Percentiles rank a stretch among this genome's conserved stretches.
Evolutionary conservation across 2,888 invertebrate species (phyloP).

Genomic region (Pogonocherus hispidulus): DNA sequence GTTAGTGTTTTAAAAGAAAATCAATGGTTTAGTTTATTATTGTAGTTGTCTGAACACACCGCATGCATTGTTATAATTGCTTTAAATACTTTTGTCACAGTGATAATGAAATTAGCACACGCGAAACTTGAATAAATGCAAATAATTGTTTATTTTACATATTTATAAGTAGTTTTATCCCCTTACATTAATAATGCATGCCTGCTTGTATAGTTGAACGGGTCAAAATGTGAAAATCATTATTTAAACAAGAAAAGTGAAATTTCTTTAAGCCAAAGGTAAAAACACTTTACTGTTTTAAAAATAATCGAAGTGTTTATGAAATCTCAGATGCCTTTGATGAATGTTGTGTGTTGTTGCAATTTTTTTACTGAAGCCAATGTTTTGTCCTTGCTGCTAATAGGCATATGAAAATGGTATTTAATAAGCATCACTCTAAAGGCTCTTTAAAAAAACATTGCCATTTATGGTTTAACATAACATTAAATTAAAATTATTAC

Average conservation of each 20-base stretch:
- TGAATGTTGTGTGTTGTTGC: not conserved
- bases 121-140: not conserved
- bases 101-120: no score
- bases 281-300: not conserved
- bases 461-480: no score
- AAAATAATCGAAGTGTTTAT: not conserved
- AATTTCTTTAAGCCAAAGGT: slow-evolving; percentile 38
- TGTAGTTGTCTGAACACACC: no score
- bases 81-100: no score
- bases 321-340: not conserved
- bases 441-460: no score
- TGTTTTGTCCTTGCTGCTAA: not conserved
- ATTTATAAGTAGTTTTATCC: not conserved
- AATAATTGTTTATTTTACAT: not conserved
- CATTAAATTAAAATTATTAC: no score
- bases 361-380: not conserved
- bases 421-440: no score
- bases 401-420: no score
- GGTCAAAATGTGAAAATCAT: not conserved
- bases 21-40: no score
- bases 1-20: no score
- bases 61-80: no score
- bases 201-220: not conserved
- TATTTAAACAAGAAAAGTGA: not conserved
- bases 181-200: not conserved